Evolutionary conservation across 2,888 invertebrate genomes (phyloP).

Genomic region (Drosophila prolongata): DNA sequence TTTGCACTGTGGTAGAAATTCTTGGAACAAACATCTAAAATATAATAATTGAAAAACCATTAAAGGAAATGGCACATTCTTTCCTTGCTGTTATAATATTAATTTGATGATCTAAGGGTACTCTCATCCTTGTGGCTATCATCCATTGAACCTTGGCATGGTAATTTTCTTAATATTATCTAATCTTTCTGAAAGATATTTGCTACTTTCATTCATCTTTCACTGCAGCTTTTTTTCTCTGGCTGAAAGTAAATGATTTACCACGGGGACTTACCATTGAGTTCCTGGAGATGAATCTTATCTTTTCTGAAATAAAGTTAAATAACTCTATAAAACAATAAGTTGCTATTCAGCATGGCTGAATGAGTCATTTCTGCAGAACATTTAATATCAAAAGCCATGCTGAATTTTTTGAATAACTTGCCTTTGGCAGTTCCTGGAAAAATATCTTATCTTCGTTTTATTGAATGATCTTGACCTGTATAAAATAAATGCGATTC

Average conservation of each 20-base stretch:
- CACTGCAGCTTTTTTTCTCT: not conserved
- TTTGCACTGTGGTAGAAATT: no score
- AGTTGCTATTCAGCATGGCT: no score
- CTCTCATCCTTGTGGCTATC: not conserved
- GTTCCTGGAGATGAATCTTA: not conserved
- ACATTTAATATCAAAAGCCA: no score
- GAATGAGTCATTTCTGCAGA: no score
- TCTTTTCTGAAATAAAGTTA: not conserved
- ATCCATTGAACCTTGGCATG: not conserved
- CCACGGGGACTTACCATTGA: not conserved
- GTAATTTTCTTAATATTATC: not conserved
- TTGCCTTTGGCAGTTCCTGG: conserved; percentile 9
- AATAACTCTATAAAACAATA: not conserved
- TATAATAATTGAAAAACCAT: not conserved
- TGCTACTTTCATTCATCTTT: conserved; percentile 7
- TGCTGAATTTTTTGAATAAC: no score
- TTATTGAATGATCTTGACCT: conserved; percentile 18
- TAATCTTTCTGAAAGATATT: not conserved
- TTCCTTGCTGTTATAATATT: not conserved
- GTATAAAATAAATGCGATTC: not conserved
- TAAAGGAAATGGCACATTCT: not conserved
- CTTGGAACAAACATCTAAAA: not conserved
- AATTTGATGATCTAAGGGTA: no score
- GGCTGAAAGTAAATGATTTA: not conserved
- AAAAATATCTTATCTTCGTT: conserved; percentile 12